Evolutionary conservation across 2,113 vertebrate species (phyloP).

Genomic region (Phalacrocorax aristotelis): DNA sequence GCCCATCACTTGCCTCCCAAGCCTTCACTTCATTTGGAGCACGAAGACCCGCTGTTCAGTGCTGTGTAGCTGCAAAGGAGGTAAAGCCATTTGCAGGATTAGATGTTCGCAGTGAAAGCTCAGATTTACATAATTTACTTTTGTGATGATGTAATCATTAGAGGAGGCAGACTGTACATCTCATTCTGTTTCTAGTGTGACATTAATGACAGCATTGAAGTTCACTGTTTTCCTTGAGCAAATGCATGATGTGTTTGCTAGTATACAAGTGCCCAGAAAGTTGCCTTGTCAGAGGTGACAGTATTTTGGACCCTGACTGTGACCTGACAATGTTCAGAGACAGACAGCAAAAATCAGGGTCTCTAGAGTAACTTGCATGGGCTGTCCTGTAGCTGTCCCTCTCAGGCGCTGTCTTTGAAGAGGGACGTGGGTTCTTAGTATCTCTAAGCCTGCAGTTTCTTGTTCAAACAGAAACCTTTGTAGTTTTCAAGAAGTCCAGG

Average conservation of each 20-base stretch:
- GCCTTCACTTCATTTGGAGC: not conserved
- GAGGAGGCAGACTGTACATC: not conserved
- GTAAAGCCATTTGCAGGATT: not conserved
- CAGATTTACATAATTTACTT: not conserved
- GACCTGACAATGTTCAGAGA: not conserved
- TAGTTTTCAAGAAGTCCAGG: not conserved
- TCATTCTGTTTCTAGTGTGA: not conserved
- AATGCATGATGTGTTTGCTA: accelerated
- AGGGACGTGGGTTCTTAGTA: not conserved
- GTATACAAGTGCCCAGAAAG: accelerated
- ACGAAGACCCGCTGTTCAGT: not conserved
- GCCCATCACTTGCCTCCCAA: not conserved
- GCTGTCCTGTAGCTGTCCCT: not conserved
- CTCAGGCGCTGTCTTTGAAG: not conserved
- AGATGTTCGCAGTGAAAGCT: not conserved
- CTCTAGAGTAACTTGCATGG: not conserved
- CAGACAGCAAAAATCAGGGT: not conserved
- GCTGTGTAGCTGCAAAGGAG: not conserved
- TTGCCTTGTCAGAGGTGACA: not conserved
- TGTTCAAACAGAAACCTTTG: not conserved
- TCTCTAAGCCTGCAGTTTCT: not conserved
- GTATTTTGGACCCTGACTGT: not conserved
- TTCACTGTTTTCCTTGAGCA: not conserved
- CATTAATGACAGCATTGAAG: not conserved
- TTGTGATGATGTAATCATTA: not conserved